A percentile compares a stretch with the other conserved stretches of the same genome.
Evolutionary conservation across 35 echinoderm and acorn worm genomes (phyloP).

Genomic region (Heliocidaris erythrogramma): DNA sequence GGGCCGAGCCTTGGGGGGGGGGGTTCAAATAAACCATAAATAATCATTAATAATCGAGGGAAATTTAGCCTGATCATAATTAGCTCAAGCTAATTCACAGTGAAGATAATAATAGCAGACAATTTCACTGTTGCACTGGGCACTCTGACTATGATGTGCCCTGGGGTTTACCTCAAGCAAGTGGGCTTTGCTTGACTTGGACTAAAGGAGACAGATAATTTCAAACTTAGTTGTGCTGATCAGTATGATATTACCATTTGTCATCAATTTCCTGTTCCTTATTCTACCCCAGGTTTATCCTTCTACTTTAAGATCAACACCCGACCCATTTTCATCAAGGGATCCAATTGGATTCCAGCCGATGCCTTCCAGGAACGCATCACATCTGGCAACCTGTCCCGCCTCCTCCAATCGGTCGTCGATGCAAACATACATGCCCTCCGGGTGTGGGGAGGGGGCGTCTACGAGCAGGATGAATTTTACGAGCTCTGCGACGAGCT

Average conservation of each 20-base stretch:
- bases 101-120: too few relatives aligned
- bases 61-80: too few relatives aligned
- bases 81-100: too few relatives aligned
- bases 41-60: too few relatives aligned
- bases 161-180: too few relatives aligned
- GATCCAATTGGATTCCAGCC: constrained; percentile 92
- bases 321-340: constrained; percentile 83
- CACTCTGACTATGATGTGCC: too few relatives aligned
- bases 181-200: neutral
- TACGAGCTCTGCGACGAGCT: constrained; percentile 82
- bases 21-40: too few relatives aligned
- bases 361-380: constrained; percentile 95
- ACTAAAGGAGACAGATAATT: neutral
- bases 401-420: constrained; percentile 73
- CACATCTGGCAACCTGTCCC: constrained; percentile 4
- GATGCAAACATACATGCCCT: constrained; percentile 94
- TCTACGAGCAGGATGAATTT: constrained; percentile 90
- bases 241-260: neutral
- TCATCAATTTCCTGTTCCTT: neutral
- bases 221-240: neutral
- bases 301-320: constrained; percentile 95
- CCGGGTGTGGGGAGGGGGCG: constrained; percentile 89
- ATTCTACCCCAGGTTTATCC: constrained; percentile 55
- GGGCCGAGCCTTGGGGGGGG: too few relatives aligned
- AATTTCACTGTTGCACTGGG: too few relatives aligned